Percentiles rank a stretch among this genome's conserved stretches.
These are phyloP conservation scores for Larimichthys crocea DNA, from an alignment of 2,113 vertebrate species.

Conservation along the genomic window DNA sequence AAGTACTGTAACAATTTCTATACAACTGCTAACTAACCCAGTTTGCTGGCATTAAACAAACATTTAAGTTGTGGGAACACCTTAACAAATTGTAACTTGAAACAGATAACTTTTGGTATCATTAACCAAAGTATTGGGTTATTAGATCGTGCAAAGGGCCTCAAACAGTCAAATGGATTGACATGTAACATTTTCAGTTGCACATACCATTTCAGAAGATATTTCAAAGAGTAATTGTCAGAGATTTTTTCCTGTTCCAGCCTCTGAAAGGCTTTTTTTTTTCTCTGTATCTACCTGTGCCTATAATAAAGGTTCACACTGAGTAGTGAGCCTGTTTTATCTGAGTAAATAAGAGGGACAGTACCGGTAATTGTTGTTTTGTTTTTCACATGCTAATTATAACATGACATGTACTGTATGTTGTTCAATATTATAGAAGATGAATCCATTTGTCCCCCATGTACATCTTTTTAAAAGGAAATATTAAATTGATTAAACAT, in stretches of 20 bases:
- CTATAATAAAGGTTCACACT: slow-evolving; percentile 41
- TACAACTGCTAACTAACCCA: not conserved
- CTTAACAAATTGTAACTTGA: not conserved
- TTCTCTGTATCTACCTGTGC: slow-evolving; percentile 37
- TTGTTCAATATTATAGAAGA: slow-evolving; percentile 72
- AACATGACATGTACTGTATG: slow-evolving; percentile 77
- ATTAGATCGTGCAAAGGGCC: not conserved
- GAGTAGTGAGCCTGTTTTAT: slow-evolving; percentile 51
- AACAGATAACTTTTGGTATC: not conserved
- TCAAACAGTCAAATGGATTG: not conserved
- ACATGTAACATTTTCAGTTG: slow-evolving; percentile 17
- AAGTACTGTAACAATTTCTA: not conserved
- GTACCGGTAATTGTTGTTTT: slow-evolving; percentile 59
- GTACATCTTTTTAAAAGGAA: slow-evolving; percentile 80
- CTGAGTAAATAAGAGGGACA: slow-evolving; percentile 53
- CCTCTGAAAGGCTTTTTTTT: slow-evolving; percentile 24
- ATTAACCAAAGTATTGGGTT: not conserved
- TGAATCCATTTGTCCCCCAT: slow-evolving; percentile 59
- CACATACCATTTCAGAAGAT: slow-evolving; percentile 25
- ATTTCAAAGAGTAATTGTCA: not conserved
- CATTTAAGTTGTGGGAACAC: not conserved
- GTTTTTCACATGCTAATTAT: slow-evolving; percentile 72
- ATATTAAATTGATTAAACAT: slow-evolving; percentile 79
- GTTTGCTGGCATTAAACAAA: not conserved
- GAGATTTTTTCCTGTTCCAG: slow-evolving; percentile 9